Base-by-base conservation (phyloP, 2,113 vertebrate species). In the Syngnathoides biaculeatus region DNA sequence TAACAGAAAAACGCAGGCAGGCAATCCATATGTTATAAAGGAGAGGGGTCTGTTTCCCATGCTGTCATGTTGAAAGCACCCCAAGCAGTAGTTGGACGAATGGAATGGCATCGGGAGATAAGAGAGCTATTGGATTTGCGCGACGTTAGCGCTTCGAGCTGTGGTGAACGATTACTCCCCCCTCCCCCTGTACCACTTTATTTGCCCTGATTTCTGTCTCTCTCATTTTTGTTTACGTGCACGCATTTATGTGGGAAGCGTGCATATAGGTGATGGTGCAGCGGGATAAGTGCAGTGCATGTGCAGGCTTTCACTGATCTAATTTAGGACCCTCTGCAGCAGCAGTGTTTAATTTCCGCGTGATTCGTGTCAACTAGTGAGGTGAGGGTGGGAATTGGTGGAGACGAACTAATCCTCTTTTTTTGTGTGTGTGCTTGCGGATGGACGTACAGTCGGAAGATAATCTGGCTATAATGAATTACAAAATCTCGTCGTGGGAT, bases 61-160 rank as follows among this genome's bases (percentile, higher is more conserved):
- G 64, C 82, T 78, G 73, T 80, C 70, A 68, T 81, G 80, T 79
- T 86, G 64, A 72, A 60, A 80, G 60, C 77, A 91, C 75, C 88
- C 82, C 1, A 77, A 91, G 90, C 78, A 90, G 87, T 87, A 90
- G 91, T 88, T 90, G 91, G 93, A 90, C 82, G 93, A 84, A 79
- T 92, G 92, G 93, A 87, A 79, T 88, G 88, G 86, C 86, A 89
- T 76, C 20, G 75, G 67, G 77, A 86, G 88, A 89, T 84, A 81
- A 80, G 80, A 81, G 81, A 83, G 82, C 73, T 84, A 87, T 83
- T 86, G 82, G 86, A 89, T 88, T 90, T 86, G 77, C 72, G 71
- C n/a, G 6, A 81, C 77, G 79, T 73, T 79, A 67, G 72, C 64
- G 74, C 82, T 82, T 71, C 35, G 26, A 82, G 87, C 83, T 79